These are phyloP conservation scores for Nipponia nippon DNA, from an alignment of 2,113 vertebrate genomes.

Conservation along the genomic window DNA sequence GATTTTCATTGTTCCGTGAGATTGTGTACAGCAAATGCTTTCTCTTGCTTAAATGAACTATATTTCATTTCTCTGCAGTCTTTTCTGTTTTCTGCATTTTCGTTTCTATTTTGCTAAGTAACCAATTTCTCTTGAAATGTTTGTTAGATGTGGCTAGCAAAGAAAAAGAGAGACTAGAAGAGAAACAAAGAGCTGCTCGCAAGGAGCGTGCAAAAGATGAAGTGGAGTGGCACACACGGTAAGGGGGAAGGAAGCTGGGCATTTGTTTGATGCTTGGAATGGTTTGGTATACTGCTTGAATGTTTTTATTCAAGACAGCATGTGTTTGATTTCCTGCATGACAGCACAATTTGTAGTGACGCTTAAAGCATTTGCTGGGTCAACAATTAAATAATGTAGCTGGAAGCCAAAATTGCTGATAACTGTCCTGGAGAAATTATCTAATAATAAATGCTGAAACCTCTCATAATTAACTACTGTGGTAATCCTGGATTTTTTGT, in stretches of 20 bases:
- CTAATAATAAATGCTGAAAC: not conserved
- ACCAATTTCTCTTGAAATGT: not conserved
- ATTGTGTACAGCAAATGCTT: not conserved
- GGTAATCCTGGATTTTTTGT: not conserved
- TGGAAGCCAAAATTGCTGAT: not conserved
- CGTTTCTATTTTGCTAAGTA: not conserved
- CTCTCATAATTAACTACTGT: not conserved
- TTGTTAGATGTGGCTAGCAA: constrained; percentile 85
- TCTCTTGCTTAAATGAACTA: not conserved
- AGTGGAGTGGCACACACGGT: constrained; percentile 93
- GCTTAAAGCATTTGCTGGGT: not conserved
- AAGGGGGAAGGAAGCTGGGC: not conserved
- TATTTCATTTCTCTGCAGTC: not conserved
- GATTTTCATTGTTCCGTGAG: not conserved
- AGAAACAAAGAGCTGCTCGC: constrained; percentile 90
- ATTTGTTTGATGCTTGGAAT: not conserved
- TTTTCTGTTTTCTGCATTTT: not conserved
- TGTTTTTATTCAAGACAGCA: not conserved
- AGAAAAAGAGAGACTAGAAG: constrained; percentile 93
- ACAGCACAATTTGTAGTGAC: not conserved
- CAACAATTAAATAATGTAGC: not conserved
- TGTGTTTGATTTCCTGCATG: not conserved
- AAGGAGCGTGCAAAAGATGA: constrained; percentile 83
- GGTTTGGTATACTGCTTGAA: not conserved
- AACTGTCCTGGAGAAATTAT: not conserved